Evolutionary conservation across 2,797 vertebrate genomes (phyloP), one percentile per base, ranked within the genome.

Genomic region (Ibycter americanus): DNA sequence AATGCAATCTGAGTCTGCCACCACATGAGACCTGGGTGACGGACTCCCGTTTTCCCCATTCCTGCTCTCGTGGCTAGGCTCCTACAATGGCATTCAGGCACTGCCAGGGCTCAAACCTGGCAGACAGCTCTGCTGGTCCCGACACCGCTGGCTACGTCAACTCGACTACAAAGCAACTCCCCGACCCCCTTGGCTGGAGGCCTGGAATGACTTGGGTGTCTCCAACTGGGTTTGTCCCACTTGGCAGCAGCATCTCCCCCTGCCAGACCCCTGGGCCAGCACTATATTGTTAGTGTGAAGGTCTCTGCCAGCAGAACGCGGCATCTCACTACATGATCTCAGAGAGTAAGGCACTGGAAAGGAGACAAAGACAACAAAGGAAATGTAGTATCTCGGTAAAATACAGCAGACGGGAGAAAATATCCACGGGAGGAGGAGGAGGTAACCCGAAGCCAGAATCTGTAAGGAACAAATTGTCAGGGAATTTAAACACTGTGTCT

Each of bases 181-280:
- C 89, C 56, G 49, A 4, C 36, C 78, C 83, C 91, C 34, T 81
- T 98, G 98, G 97, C 97, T 85, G 44, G 7, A 58, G 68, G 97
- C 97, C 98, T 97, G 94, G 88, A 97, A 95, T 78, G 94, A 92
- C 71, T 82, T 91, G 55, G 47, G 90, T 92, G 81, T 87, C 93
- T 97, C 93, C 89, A 95, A 5, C 29, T 55, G 79, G 93, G 91
- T 46, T 94, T 78, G 90, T 90, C 93, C 92, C 87, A 65, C 78
- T 96, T 96, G 95, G 96, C 97, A 98, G 58, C 55, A 55, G 31
- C 0, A 3, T 76, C 20, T 65, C 42, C 16, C 77, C 67, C 59
- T 87, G 83, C 91, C 84, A 94, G 96, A 85, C 83, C 89, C 95
- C 73, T 2, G 1, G 91, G 95, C 85, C 40, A 76, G 46, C 1